Base-by-base conservation (phyloP, 2,797 vertebrate genomes). In the Gadopsis marmoratus region DNA sequence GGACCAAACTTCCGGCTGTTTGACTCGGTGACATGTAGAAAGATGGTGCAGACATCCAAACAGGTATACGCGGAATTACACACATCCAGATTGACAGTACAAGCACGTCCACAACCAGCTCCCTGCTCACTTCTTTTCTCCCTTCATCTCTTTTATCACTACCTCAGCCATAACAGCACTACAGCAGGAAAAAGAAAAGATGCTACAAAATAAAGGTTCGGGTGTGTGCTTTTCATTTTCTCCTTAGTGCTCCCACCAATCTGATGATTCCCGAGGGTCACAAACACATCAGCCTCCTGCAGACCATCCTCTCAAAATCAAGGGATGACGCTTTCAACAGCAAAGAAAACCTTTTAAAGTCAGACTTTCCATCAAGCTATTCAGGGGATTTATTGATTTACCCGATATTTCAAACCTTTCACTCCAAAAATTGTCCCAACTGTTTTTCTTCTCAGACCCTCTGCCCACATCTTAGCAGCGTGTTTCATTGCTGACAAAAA, bases 171-270 rank as follows among this genome's bases (percentile, higher is more conserved):
- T 0, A 66, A 60, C 56, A 53, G 53, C 78, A 53, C 26, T 9
- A 60, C 9, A 64, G 56, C 31, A 51, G 41, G 55, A 68, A 75
- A 39, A 76, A 39, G 26, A 39, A 79, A 74, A 61, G 12, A 55
- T 17, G n/a, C 33, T 55, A 19, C 64, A 67, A 62, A 83, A 79
- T 76, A 64, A 80, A 75, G 56, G 62, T 31, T 55, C 1, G 3
- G 43, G 23, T 68, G 53, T 81, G 76, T 60, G 26, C 26, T 81
- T 87, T 87, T 79, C 50, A 80, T 92, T 88, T 89, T 76, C 72
- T 76, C 29, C 50, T 45, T 71, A 11, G 4, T 16, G 56, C 71
- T 82, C 61, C 70, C 80, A 78, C 69, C 79, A 74, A 80, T 88
- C 78, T 65, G 66, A 78, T 82, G 86, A 87, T 71, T 69, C 41